A percentile compares a stretch with the other conserved stretches of the same genome.
phyloP scores from a whole-genome alignment of 2,888 invertebrate species.

The Penaeus monodon region DNA sequence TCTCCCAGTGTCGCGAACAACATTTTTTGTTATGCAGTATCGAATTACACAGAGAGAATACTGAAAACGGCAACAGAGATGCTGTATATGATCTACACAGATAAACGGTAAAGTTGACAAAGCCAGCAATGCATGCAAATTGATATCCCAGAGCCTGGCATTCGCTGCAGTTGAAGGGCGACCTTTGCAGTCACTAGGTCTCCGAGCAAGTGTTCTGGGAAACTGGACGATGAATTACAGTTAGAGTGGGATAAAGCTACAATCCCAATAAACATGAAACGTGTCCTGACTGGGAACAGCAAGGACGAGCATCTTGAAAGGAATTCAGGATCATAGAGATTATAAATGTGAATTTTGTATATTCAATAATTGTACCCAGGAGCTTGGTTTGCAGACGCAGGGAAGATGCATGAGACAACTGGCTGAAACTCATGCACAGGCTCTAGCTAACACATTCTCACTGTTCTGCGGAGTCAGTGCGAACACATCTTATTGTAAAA shows the following conservation, averaged over 20 bases:
- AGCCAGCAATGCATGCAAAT: neutral
- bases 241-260: neutral
- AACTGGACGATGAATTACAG: neutral
- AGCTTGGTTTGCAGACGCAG: slow-evolving; percentile 9
- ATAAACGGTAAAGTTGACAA: neutral
- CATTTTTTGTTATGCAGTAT: no score
- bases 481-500: neutral
- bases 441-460: slow-evolving; percentile 1
- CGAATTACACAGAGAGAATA: no score
- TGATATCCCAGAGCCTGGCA: neutral
- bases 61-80: no score
- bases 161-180: neutral
- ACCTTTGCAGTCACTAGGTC: neutral
- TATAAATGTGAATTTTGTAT: neutral
- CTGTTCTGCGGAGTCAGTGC: neutral
- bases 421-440: neutral
- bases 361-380: neutral
- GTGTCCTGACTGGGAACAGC: neutral
- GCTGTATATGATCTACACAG: no score
- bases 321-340: neutral
- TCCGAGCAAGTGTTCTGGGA: neutral
- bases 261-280: neutral
- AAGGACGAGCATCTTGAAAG: neutral
- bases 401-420: neutral
- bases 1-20: no score